These are phyloP conservation scores for Hippotragus niger DNA, from an alignment of 2,113 vertebrate genomes.

Conservation along the genomic window DNA sequence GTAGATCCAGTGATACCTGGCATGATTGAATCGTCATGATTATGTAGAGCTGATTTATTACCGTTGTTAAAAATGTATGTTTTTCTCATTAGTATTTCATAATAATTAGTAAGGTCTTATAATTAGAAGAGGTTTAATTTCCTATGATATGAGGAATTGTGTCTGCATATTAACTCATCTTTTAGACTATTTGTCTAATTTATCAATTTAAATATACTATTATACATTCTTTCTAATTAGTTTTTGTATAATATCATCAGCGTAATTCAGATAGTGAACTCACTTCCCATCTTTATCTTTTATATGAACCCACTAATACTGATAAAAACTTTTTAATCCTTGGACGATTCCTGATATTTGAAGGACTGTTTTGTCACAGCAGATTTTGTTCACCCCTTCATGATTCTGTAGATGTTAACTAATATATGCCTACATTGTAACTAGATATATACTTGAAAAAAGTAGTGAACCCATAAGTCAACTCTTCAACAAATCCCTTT, in stretches of 20 bases:
- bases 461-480: neutral
- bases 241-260: neutral
- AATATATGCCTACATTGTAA: neutral
- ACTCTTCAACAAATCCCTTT: neutral
- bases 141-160: conserved; percentile 6
- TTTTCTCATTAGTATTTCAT: conserved; percentile 51
- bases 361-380: neutral
- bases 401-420: neutral
- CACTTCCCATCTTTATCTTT: neutral
- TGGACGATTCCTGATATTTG: neutral
- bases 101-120: conserved; percentile 33
- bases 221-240: neutral
- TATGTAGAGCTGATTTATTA: conserved; percentile 23
- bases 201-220: neutral
- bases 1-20: neutral
- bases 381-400: neutral
- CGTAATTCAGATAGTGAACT: neutral
- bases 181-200: conserved; percentile 45
- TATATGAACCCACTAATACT: neutral
- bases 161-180: neutral
- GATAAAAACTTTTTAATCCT: neutral
- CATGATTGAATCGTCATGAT: neutral
- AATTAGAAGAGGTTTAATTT: conserved; percentile 46
- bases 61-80: conserved; percentile 49
- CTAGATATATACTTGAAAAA: neutral